These are phyloP conservation scores for Phaethon lepturus DNA, from an alignment of 2,113 vertebrate genomes.

Conservation along the genomic window DNA sequence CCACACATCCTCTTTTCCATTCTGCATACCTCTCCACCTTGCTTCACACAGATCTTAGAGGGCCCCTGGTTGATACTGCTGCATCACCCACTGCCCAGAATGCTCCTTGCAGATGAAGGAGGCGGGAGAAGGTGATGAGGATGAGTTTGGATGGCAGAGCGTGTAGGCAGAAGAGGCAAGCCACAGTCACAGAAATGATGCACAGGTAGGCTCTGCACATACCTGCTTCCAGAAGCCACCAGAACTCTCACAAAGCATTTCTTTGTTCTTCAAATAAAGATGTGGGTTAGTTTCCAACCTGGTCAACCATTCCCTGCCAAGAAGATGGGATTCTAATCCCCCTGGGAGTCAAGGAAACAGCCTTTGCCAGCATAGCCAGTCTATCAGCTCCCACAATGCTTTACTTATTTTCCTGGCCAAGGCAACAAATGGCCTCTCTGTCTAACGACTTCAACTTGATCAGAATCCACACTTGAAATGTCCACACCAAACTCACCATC, in stretches of 20 bases:
- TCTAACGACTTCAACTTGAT: background rate
- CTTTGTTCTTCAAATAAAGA: background rate
- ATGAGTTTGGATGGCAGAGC: background rate
- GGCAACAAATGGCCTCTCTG: background rate
- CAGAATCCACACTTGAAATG: background rate
- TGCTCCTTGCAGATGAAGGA: background rate
- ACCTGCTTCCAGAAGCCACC: background rate
- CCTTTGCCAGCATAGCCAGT: background rate
- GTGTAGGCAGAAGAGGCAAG: background rate
- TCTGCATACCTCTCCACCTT: background rate
- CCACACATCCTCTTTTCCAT: background rate
- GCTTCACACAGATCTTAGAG: background rate
- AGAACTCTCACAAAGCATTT: background rate
- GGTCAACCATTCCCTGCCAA: background rate
- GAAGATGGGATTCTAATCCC: background rate
- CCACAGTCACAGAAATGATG: background rate
- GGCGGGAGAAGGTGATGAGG: background rate
- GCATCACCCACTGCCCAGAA: background rate
- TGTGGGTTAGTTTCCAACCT: background rate
- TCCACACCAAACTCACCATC: background rate
- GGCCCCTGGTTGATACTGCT: background rate
- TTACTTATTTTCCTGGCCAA: background rate
- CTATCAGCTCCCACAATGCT: background rate
- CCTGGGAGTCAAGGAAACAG: background rate
- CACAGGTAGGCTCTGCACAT: background rate